Percentiles rank a stretch among this genome's conserved stretches.
These are phyloP conservation scores for Laterallus jamaicensis DNA, from an alignment of 2,113 vertebrate species.

Conservation along the genomic window DNA sequence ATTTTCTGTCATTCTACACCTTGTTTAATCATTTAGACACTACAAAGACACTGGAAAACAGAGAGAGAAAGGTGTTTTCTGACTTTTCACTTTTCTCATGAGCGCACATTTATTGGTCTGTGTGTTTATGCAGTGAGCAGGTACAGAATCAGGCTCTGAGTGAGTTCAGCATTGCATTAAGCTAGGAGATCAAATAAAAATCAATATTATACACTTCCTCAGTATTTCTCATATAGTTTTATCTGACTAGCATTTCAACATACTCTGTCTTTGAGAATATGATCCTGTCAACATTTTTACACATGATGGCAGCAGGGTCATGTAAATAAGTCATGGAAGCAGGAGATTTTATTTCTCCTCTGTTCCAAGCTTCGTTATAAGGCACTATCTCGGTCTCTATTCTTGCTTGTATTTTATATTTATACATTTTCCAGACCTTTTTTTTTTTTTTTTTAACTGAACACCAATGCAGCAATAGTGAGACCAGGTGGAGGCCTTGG, in stretches of 20 bases:
- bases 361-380: neutral
- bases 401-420: neutral
- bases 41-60: neutral
- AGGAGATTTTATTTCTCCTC: neutral
- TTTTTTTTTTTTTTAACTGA: neutral
- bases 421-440: neutral
- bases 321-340: neutral
- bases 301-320: neutral
- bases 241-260: neutral
- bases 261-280: neutral
- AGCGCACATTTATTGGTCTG: neutral
- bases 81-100: neutral
- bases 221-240: neutral
- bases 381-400: neutral
- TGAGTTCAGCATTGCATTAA: neutral
- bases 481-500: neutral
- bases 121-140: neutral
- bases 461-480: neutral
- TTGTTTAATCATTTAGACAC: neutral
- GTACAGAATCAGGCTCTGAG: neutral
- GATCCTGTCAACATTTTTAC: neutral
- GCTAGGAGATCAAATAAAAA: constrained; percentile 12
- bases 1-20: neutral
- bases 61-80: neutral
- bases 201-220: neutral